These are phyloP conservation scores for Tamandua tetradactyla DNA, from an alignment of 2,797 vertebrate genomes.

Conservation along the genomic window DNA sequence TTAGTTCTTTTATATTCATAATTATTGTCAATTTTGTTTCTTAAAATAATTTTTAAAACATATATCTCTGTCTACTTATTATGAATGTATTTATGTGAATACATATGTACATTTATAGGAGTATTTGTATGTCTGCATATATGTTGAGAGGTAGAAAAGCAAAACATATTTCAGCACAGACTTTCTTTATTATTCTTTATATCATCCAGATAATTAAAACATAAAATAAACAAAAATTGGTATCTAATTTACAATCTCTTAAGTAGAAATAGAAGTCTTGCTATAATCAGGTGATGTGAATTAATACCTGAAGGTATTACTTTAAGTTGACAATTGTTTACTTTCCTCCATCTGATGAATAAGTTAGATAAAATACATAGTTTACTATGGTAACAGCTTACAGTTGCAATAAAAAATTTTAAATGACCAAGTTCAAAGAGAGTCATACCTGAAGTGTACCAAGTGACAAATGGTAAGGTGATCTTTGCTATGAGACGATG, in stretches of 20 bases:
- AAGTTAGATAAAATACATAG: not conserved
- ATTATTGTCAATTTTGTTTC: not conserved
- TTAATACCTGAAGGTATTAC: not conserved
- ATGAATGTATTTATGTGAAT: no score
- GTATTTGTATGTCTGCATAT: not conserved
- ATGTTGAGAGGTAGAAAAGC: not conserved
- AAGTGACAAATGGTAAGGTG: no score
- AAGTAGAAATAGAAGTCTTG: not conserved
- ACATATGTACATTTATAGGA: not conserved
- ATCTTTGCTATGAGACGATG: not conserved
- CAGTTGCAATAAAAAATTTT: not conserved
- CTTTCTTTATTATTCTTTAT: not conserved
- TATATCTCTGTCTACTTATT: no score
- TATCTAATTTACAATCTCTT: not conserved
- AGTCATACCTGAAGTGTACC: not conserved
- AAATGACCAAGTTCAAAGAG: not conserved
- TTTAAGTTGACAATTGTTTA: not conserved
- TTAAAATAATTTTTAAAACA: not conserved
- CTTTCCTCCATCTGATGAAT: not conserved
- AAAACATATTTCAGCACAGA: not conserved
- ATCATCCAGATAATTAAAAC: not conserved
- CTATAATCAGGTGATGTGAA: not conserved
- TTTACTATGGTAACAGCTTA: not conserved
- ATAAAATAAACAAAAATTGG: not conserved
- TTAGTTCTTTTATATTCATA: not conserved